Evolutionary conservation across 2,888 invertebrate genomes (phyloP).

Genomic region (Leptopilina drosophilae): DNA sequence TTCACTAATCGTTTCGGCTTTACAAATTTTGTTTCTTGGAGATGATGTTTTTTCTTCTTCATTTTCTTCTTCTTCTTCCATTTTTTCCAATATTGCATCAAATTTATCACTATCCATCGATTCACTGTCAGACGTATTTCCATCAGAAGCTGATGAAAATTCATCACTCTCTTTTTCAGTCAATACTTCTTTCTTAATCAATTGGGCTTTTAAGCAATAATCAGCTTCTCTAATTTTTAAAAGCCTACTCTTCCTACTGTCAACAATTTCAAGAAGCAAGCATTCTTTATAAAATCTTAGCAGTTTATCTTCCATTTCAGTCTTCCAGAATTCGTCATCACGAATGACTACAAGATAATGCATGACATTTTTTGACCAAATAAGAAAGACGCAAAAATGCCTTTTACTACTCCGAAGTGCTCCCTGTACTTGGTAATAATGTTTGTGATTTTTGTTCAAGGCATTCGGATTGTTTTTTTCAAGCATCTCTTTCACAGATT

Average conservation of each 20-base stretch:
- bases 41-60: too few species aligned
- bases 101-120: too few species aligned
- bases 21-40: too few species aligned
- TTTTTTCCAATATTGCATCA: too few species aligned
- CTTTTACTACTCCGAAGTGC: constrained; percentile 56
- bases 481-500: too few species aligned
- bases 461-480: constrained; percentile 39
- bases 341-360: background rate
- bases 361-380: background rate
- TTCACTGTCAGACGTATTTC: too few species aligned
- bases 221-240: background rate
- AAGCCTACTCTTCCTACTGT: constrained; percentile 46
- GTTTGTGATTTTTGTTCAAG: constrained; percentile 53
- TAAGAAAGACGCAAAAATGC: constrained; percentile 50
- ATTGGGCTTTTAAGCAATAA: background rate
- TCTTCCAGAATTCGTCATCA: background rate
- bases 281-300: constrained; percentile 54
- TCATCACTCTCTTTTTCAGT: background rate
- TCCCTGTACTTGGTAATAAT: constrained; percentile 60
- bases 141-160: background rate
- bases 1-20: too few species aligned
- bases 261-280: constrained; percentile 60
- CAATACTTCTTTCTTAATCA: too few species aligned
- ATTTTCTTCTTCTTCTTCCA: too few species aligned
- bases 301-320: constrained; percentile 50